Conservation (phyloP, 1,140 invertebrate species). For the Drosophila triauraria region DNA sequence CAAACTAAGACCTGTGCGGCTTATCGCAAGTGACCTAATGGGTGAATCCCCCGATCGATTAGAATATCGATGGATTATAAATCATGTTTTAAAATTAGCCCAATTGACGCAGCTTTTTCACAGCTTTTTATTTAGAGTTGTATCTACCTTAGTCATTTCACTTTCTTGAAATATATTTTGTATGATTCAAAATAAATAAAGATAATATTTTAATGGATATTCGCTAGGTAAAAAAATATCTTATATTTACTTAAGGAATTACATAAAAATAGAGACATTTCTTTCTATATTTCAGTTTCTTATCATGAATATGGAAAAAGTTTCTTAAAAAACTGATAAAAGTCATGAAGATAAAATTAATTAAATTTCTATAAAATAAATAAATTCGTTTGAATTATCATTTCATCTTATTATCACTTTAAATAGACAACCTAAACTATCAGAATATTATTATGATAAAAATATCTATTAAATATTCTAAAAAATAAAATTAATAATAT, state of each 20-base stretch:
- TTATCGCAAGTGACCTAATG: constrained; percentile 83
- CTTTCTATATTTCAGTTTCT: too few relatives aligned
- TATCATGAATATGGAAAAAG: background rate
- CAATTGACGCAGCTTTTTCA: constrained; percentile 1
- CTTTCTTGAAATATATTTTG: background rate
- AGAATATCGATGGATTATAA: background rate
- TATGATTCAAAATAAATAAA: background rate
- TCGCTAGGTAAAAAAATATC: too few relatives aligned
- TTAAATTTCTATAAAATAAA: too few relatives aligned
- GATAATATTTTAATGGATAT: background rate
- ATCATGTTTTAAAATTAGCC: constrained; percentile 3
- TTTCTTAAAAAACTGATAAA: too few relatives aligned
- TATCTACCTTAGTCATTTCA: background rate
- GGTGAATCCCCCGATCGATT: constrained; percentile 63
- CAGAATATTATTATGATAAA: too few relatives aligned
- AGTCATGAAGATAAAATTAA: too few relatives aligned
- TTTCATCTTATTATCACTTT: too few relatives aligned
- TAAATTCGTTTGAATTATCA: too few relatives aligned
- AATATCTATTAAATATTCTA: too few relatives aligned
- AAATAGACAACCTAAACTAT: too few relatives aligned
- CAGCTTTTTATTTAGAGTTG: background rate
- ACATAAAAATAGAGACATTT: background rate
- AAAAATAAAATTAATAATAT: too few relatives aligned
- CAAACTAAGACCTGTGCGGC: background rate
- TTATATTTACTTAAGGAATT: background rate